These are phyloP conservation scores for Dynastes hyllus DNA, from an alignment of 2,888 invertebrate species.

Conservation along the genomic window DNA sequence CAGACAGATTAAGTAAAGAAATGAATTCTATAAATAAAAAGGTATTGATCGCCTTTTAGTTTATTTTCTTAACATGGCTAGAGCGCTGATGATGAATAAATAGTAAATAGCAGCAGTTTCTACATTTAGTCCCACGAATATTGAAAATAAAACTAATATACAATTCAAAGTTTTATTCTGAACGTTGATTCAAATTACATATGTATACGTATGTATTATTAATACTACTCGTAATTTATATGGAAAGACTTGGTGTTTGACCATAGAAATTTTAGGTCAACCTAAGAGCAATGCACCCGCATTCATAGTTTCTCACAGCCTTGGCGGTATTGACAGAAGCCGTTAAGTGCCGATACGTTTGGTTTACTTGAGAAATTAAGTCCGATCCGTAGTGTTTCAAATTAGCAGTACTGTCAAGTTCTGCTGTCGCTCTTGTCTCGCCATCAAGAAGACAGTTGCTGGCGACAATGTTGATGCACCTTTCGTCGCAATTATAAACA, in stretches of 20 bases:
- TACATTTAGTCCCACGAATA: neutral
- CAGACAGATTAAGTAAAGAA: no score
- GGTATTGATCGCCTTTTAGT: no score
- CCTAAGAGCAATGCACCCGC: slow-evolving; percentile 28
- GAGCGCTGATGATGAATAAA: no score
- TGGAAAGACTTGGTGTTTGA: neutral
- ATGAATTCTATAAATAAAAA: no score
- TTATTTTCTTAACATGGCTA: no score
- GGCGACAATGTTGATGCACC: slow-evolving; percentile 2
- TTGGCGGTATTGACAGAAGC: slow-evolving; percentile 46
- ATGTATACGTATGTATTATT: neutral
- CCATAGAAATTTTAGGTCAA: slow-evolving; percentile 36
- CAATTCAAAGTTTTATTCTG: neutral
- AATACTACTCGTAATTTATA: neutral
- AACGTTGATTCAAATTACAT: neutral
- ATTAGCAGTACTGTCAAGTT: slow-evolving; percentile 41
- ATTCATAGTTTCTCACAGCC: slow-evolving; percentile 44
- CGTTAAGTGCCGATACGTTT: slow-evolving; percentile 42
- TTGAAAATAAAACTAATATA: neutral
- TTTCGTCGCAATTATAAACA: slow-evolving; percentile 16
- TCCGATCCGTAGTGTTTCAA: slow-evolving; percentile 31
- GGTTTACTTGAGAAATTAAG: slow-evolving; percentile 43
- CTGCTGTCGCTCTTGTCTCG: slow-evolving; percentile 7
- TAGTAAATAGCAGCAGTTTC: no score
- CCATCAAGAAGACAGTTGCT: slow-evolving; percentile 11